Evolutionary conservation across 2,888 invertebrate species (phyloP).

Genomic region (Sarcophaga rosellei): DNA sequence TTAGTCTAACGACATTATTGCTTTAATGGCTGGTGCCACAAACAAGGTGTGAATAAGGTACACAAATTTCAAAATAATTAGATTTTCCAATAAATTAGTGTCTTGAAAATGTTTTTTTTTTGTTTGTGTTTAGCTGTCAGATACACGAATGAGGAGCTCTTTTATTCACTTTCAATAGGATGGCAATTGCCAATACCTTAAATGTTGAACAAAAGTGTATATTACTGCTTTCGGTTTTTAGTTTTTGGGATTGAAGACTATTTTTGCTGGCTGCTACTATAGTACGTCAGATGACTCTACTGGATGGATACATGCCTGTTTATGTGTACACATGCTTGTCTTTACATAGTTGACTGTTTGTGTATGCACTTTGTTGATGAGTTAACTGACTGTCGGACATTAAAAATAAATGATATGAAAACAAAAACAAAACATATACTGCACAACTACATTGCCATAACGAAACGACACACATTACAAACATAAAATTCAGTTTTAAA

Average conservation of each 20-base stretch:
- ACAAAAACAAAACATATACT: slow-evolving; percentile 1
- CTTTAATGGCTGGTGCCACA: slow-evolving; percentile 28
- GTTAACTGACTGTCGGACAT: slow-evolving; percentile 46
- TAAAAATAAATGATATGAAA: slow-evolving; percentile 41
- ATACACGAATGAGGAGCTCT: too few species aligned
- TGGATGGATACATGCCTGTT: slow-evolving; percentile 1
- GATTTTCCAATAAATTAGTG: slow-evolving; percentile 41
- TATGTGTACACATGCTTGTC: slow-evolving; percentile 15
- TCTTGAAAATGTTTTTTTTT: neutral
- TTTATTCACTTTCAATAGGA: neutral
- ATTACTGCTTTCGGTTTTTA: too few species aligned
- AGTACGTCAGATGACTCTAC: neutral
- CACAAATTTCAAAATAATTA: slow-evolving; percentile 43
- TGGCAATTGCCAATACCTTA: neutral
- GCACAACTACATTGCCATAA: neutral
- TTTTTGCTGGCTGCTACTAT: too few species aligned
- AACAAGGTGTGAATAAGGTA: slow-evolving; percentile 62
- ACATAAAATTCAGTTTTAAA: too few species aligned
- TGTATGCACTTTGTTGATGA: neutral
- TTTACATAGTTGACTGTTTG: slow-evolving; percentile 32
- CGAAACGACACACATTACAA: neutral
- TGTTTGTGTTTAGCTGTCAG: too few species aligned
- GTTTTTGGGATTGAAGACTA: too few species aligned
- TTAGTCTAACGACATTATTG: slow-evolving; percentile 25
- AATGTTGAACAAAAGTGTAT: too few species aligned